Evolutionary conservation across 2,113 vertebrate species (phyloP), one percentile per base, ranked within the genome.

Genomic region (Hiodon alosoides): DNA sequence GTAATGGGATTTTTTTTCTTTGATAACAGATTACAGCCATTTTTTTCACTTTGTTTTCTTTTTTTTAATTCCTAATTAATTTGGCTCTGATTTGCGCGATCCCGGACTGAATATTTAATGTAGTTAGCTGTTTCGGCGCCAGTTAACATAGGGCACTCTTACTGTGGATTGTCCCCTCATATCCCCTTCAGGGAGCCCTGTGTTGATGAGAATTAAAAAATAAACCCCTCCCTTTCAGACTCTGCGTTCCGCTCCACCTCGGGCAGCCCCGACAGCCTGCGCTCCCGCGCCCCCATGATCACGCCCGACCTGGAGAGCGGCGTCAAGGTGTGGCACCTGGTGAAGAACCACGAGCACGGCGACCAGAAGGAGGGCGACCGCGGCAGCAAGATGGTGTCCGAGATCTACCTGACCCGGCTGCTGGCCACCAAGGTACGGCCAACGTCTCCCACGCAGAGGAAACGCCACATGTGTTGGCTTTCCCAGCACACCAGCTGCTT

Each of bases 311-410:
- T 99, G 73, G 97, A 99, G 77, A 99, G 96, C 0, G 97, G 97
- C 0, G 95, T 98, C 68, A 99, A 99, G 83, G 94, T 99, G 75
- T 99, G 97, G 97, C 97, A 99, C 76, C 84, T 99, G 81, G 97
- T 99, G 72, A 98, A 98, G 86, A 99, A 99, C 87, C 97, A 99
- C 1, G 97, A 99, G 71, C 97, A 99, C 0, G 97, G 96, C 8
- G 97, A 99, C 88, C 97, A 99, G 87, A 99, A 98, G 81, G 97
- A 99, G 69, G 96, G 97, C 0, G 97, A 99, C 82, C 89, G 97
- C 0, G 97, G 97, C 52, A 98, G 96, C 83, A 99, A 99, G 90
- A 99, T 99, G 97, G 97, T 98, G 48, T 99, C 97, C 0, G 97
- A 99, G 89, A 98, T 99, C 89, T 99, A 99, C 86, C 89, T 99